Conservation (phyloP, 2,888 invertebrate genomes). For the Pseudolycoriella hygida region DNA sequence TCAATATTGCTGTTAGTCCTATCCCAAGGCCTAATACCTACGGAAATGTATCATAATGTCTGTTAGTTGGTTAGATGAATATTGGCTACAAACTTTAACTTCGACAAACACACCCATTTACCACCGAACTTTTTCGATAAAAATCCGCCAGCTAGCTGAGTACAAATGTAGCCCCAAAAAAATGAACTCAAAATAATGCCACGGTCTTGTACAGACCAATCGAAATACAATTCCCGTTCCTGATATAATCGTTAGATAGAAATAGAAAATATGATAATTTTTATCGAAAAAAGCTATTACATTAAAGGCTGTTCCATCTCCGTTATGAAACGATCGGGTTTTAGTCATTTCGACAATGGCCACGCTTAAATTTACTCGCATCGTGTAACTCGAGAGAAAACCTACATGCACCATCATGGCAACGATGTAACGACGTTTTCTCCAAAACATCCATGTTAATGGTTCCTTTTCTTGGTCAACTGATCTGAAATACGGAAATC, state of each 20-base stretch:
- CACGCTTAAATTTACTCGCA: slow-evolving; percentile 80
- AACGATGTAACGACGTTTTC: slow-evolving; percentile 53
- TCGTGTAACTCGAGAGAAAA: slow-evolving; percentile 66
- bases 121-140: slow-evolving; percentile 72
- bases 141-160: slow-evolving; percentile 71
- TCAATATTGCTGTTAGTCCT: slow-evolving; percentile 58
- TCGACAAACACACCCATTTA: slow-evolving; percentile 32
- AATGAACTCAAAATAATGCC: slow-evolving; percentile 70
- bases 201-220: slow-evolving; percentile 61
- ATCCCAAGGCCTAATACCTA: slow-evolving; percentile 61
- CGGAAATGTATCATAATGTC: slow-evolving; percentile 8
- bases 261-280: background rate
- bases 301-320: background rate
- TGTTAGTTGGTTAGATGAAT: too few relatives aligned
- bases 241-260: background rate
- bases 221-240: slow-evolving; percentile 49
- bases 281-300: background rate
- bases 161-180: slow-evolving; percentile 76
- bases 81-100: too few relatives aligned
- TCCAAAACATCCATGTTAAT: slow-evolving; percentile 51
- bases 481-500: too few relatives aligned
- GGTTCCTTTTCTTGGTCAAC: background rate
- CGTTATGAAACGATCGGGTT: slow-evolving; percentile 20
- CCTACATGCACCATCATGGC: slow-evolving; percentile 65
- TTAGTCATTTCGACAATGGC: slow-evolving; percentile 89